phyloP scores from a whole-genome alignment of 2,113 vertebrate species.

The Neotoma lepida region DNA sequence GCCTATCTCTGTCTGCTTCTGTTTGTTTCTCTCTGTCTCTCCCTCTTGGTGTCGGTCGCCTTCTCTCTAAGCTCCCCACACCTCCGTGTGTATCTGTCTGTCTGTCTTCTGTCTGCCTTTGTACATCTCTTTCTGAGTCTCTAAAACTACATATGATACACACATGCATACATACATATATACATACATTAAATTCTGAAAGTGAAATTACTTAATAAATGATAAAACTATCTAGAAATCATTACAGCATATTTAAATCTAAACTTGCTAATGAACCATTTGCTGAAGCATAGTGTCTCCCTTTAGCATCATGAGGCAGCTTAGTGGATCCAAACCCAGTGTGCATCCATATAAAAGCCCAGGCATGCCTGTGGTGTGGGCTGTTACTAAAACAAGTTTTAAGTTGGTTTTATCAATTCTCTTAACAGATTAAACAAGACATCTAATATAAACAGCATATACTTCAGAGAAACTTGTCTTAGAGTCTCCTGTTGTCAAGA shows the following conservation, averaged over 20 bases:
- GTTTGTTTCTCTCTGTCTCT: neutral
- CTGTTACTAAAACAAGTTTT: slow-evolving; percentile 52
- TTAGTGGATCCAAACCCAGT: slow-evolving; percentile 23
- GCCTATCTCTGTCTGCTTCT: neutral
- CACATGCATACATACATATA: neutral
- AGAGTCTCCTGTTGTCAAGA: neutral
- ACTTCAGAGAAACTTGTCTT: slow-evolving; percentile 1
- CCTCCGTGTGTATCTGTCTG: neutral
- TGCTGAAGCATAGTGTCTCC: slow-evolving; percentile 16
- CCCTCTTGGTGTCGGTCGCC: neutral
- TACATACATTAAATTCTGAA: neutral
- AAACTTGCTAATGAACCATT: neutral
- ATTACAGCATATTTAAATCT: neutral
- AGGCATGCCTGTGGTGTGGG: neutral
- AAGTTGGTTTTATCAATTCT: slow-evolving; percentile 40
- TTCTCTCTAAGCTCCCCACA: neutral
- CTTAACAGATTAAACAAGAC: slow-evolving; percentile 60
- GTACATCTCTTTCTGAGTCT: neutral
- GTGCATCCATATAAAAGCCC: neutral
- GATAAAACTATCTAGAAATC: neutral
- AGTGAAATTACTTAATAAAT: neutral
- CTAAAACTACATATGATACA: neutral
- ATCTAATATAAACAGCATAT: slow-evolving; percentile 48
- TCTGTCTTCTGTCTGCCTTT: neutral
- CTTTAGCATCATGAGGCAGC: neutral